Conservation (phyloP, 1,140 invertebrate species). For the Brachionus sp. region DNA sequence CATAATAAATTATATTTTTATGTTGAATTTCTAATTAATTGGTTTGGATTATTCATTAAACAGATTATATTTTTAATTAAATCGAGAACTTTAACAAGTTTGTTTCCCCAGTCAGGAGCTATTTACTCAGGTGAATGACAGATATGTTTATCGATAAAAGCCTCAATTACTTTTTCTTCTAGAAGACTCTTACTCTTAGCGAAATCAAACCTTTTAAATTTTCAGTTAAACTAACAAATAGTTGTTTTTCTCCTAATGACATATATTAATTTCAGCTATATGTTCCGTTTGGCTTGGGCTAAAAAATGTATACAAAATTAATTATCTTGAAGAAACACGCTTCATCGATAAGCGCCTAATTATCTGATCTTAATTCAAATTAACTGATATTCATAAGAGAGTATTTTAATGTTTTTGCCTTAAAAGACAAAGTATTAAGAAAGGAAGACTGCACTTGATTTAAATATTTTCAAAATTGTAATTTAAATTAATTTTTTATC, state of each 20-base stretch:
- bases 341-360: not conserved
- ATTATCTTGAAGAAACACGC: slow-evolving; percentile 1
- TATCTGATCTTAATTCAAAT: not conserved
- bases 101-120: not conserved
- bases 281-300: not conserved
- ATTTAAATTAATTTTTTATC: slow-evolving; percentile 12
- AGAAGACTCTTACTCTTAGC: not conserved
- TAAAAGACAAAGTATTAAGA: not conserved
- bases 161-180: not conserved
- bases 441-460: slow-evolving; percentile 6
- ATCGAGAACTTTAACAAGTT: not conserved
- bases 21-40: slow-evolving; percentile 1
- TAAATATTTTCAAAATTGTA: slow-evolving; percentile 11
- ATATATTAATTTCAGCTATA: not conserved
- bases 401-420: not conserved
- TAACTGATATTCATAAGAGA: not conserved
- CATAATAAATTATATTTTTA: not conserved
- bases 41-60: not conserved
- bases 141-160: not conserved
- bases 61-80: slow-evolving; percentile 12
- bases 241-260: not conserved
- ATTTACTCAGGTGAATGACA: not conserved
- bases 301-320: not conserved
- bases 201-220: not conserved
- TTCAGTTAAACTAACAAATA: not conserved